Base-by-base conservation (phyloP, 1,140 invertebrate species). In the Drosophila takahashii region DNA sequence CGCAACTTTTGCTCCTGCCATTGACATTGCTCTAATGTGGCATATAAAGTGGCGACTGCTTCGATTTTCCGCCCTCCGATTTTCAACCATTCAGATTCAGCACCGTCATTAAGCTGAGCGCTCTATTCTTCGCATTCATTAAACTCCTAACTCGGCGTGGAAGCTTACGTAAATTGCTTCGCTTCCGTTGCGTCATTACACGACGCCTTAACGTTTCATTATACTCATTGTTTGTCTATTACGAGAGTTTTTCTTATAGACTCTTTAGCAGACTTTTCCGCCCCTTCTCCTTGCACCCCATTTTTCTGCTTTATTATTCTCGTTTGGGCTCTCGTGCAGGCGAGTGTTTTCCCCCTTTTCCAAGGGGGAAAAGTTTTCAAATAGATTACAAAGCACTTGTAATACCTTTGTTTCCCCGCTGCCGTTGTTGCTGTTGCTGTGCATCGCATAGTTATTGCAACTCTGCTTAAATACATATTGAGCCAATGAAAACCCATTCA, bases 311-410 rank as follows among this genome's bases (percentile, higher is more conserved):
- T 75, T 57, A 39, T 66, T 75, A 54, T 65, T 65, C 41, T 56
- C 27, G 52, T 64, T 64, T 22, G 22, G 47, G 70, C 41, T 41
- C 34, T 36, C 27, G 16, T 44, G 39, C 13, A 53, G 42, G 52
- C 53, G 53, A 56, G 72, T 69, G 54, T 77, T 67, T 69, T 58
- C 50, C 56, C 15, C 13, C 27, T 74, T 3, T 22, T 22, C 22
- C 10, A 10, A 37, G 29, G 34, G 48, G 59, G 36, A 45, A 81
- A 86, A 79, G 50, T 87, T 87, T 77, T 83, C 62, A 89, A 89
- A 87, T 89, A 77, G 83, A 89, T 89, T 87, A 79, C 79, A 83
- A 79, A 87, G 83, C 84, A 83, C 66, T 89, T 87, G 79, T 71
- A 64, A 75, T 67, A 89, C 54, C 83, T 76, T 81, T 58, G n/a